A percentile compares a stretch with the other conserved stretches of the same genome.
These are phyloP conservation scores for pig (Sus scrofa) DNA, from an alignment of 2,113 vertebrate genomes.

Conservation along the genomic window DNA sequence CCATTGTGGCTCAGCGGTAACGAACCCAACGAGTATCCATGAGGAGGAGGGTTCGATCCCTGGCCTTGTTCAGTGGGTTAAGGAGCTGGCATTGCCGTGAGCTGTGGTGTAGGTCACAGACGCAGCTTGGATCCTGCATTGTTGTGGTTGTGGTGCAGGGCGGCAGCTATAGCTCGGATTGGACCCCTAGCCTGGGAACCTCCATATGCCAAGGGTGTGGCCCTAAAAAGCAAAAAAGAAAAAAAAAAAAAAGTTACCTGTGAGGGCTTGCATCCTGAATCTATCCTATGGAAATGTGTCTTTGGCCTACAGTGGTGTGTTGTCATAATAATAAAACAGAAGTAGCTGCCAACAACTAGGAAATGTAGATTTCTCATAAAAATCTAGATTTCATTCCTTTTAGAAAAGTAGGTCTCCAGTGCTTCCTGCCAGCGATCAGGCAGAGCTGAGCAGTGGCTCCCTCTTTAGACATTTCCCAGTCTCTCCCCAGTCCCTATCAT, in stretches of 20 bases:
- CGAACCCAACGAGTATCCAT: too few species aligned
- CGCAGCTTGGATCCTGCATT: too few species aligned
- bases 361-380: slow-evolving; percentile 42
- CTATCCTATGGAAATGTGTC: not conserved
- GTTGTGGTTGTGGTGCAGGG: too few species aligned
- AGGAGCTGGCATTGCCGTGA: too few species aligned
- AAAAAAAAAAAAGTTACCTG: not conserved
- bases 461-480: not conserved
- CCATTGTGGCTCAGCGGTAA: too few species aligned
- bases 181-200: too few species aligned
- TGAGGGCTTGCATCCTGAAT: not conserved
- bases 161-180: too few species aligned
- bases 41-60: too few species aligned
- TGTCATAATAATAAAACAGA: not conserved
- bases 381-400: not conserved
- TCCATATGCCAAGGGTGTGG: too few species aligned
- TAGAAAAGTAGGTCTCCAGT: not conserved
- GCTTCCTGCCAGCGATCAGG: not conserved
- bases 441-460: not conserved
- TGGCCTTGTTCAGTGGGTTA: too few species aligned
- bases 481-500: not conserved
- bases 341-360: not conserved
- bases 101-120: too few species aligned
- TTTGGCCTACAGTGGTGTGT: not conserved
- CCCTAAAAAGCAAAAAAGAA: too few species aligned